Percentiles rank a stretch among this genome's conserved stretches.
phyloP scores from a whole-genome alignment of 2,113 vertebrate species.

The Colius striatus region DNA sequence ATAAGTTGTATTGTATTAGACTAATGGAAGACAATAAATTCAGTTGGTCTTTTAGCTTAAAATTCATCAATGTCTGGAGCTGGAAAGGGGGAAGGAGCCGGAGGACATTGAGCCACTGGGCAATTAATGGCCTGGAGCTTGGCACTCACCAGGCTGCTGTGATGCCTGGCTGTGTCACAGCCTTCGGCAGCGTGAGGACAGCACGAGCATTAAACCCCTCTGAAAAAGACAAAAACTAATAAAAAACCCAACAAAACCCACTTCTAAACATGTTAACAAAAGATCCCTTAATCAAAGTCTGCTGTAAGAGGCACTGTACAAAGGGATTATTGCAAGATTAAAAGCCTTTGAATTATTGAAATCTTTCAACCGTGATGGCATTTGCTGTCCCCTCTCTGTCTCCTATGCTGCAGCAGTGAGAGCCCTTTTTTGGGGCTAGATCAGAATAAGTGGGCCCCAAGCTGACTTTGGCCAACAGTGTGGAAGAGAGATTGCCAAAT shows the following conservation, averaged over 20 bases:
- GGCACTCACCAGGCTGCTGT: background rate
- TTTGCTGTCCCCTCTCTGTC: background rate
- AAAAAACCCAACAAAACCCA: background rate
- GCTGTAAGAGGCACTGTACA: background rate
- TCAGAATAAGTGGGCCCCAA: accelerated
- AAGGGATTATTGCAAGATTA: background rate
- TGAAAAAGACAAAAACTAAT: background rate
- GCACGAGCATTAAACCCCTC: background rate
- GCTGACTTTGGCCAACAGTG: background rate
- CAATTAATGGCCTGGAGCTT: background rate
- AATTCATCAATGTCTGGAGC: conserved; percentile 50
- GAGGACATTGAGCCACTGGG: background rate
- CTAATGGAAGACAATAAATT: conserved; percentile 70
- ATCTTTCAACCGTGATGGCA: background rate
- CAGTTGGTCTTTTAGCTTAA: conserved; percentile 39
- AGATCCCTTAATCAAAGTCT: background rate
- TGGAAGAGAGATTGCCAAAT: background rate
- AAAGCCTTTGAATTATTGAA: background rate
- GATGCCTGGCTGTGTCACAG: background rate
- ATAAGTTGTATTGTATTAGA: conserved; percentile 62
- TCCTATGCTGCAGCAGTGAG: accelerated
- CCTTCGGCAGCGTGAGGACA: background rate
- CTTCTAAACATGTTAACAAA: background rate
- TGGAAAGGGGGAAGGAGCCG: background rate
- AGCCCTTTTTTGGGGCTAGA: background rate